A percentile compares a stretch with the other conserved stretches of the same genome.
phyloP scores from a whole-genome alignment of 2,797 vertebrate genomes.

The Pantherophis alleghaniensis region DNA sequence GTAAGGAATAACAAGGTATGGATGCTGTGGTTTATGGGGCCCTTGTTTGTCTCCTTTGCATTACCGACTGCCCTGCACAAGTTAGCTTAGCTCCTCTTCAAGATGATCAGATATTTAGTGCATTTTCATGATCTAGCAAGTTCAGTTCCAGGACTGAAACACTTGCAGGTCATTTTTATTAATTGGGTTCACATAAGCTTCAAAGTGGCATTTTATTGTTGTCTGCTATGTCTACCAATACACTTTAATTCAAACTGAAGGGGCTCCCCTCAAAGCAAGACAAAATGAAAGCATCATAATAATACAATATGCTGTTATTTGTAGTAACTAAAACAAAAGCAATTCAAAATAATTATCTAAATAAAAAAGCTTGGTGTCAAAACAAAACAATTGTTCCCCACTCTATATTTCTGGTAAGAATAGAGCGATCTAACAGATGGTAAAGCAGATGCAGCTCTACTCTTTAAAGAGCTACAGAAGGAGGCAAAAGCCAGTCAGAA shows the following conservation, averaged over 20 bases:
- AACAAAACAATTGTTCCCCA: not conserved
- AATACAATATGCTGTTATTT: not conserved
- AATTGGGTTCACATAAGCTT: not conserved
- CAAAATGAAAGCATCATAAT: not conserved
- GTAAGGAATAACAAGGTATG: not conserved
- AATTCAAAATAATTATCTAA: not conserved
- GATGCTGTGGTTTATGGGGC: not conserved
- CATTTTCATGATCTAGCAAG: not conserved
- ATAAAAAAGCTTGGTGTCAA: not conserved
- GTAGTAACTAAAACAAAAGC: not conserved
- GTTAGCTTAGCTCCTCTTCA: not conserved
- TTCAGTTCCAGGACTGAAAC: not conserved
- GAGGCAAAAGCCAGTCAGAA: not conserved
- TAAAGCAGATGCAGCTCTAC: not conserved
- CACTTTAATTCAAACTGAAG: not conserved
- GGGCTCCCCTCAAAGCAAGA: not conserved
- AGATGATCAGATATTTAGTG: not conserved
- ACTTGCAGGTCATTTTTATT: not conserved
- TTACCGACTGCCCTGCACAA: not conserved
- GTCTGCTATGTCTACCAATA: not conserved
- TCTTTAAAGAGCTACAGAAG: not conserved
- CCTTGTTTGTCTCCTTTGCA: not conserved
- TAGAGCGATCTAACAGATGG: not conserved
- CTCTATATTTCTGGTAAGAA: not conserved
- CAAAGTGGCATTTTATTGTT: not conserved